These are phyloP conservation scores for Gerris buenoi DNA, from an alignment of 1,140 invertebrate species.

Conservation along the genomic window DNA sequence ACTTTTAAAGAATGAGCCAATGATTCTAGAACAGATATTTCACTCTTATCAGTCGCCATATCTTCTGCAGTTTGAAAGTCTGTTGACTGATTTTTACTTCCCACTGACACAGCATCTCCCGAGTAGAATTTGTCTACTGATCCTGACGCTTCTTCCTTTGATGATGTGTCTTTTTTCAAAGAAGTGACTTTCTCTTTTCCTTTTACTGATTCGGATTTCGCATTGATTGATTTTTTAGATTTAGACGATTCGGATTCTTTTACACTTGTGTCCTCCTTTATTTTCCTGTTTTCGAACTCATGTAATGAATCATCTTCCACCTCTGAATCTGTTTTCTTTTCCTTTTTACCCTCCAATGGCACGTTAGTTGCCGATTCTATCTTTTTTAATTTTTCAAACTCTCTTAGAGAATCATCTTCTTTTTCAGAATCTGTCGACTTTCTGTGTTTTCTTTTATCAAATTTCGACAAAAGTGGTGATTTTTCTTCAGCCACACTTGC, in stretches of 20 bases:
- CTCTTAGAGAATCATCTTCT: slow-evolving; percentile 23
- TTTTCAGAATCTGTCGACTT: slow-evolving; percentile 22
- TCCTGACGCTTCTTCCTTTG: not conserved
- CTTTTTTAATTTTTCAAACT: slow-evolving; percentile 21
- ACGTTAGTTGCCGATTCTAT: not conserved
- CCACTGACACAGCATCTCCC: not conserved
- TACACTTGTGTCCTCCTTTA: not conserved
- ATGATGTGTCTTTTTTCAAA: not conserved
- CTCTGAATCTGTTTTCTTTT: slow-evolving; percentile 17
- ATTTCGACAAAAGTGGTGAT: not conserved
- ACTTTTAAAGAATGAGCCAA: slow-evolving; percentile 23
- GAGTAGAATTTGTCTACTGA: not conserved
- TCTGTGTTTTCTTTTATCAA: slow-evolving; percentile 3
- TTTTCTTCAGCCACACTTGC: slow-evolving; percentile 2
- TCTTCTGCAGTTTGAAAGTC: slow-evolving; percentile 21
- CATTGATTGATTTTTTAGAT: not conserved
- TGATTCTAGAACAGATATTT: slow-evolving; percentile 23
- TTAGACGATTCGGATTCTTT: not conserved
- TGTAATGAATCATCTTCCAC: slow-evolving; percentile 20
- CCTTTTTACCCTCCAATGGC: slow-evolving; percentile 2
- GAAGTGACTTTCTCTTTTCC: too few relatives aligned
- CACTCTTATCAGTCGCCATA: slow-evolving; percentile 17
- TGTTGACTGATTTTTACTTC: slow-evolving; percentile 8
- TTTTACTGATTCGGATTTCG: too few relatives aligned
- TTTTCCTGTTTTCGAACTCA: slow-evolving; percentile 8